Base-by-base conservation (phyloP, 2,113 vertebrate genomes). In the Anas platyrhynchos region DNA sequence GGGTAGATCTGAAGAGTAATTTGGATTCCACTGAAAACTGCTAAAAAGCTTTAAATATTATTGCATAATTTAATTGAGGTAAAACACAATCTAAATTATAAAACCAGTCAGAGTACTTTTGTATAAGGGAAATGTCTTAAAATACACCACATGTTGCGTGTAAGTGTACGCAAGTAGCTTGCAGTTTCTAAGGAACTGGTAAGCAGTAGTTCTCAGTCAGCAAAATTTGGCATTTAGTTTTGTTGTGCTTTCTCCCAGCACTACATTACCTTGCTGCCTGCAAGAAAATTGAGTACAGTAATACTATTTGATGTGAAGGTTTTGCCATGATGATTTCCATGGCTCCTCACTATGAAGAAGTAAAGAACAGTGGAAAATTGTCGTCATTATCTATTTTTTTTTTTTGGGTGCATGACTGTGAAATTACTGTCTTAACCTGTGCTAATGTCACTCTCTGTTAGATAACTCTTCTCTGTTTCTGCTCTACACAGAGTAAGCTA, bases 401-500 rank as follows among this genome's bases (percentile, higher is more conserved):
- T 54, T 58, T 72, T 83, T 73, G 71, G 21, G 27, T 92, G 96
- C 96, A 94, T 91, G 93, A 73, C 73, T 83, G 4, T 88, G 83
- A 76, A 87, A 20, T 72, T 43, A 7, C 34, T 77, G 44, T 65
- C 27, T 52, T 97, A 92, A 96, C 34, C 9, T 41, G 11, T 83
- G 44, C 88, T 68, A 7, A 80, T 81, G 41, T 73, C 61, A 68
- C 18, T 92, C 58, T 83, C 77, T 94, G 62, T 77, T 84, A 75
- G 75, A 68, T 97, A 94, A 97, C 88, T 97, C 61, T 97, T 88
- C 80, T 94, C 82, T 97, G 32, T 98, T 98, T 98, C 97, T 98
- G 87, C 98, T 97, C 94, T 95, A 81, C 92, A 97, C 98, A 98
- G 98, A 98, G 97, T 97, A 97, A 97, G 74, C 65, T 97, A 72